phyloP scores from a whole-genome alignment of 1,140 invertebrate genomes.

The Panagrolaimus sp. region DNA sequence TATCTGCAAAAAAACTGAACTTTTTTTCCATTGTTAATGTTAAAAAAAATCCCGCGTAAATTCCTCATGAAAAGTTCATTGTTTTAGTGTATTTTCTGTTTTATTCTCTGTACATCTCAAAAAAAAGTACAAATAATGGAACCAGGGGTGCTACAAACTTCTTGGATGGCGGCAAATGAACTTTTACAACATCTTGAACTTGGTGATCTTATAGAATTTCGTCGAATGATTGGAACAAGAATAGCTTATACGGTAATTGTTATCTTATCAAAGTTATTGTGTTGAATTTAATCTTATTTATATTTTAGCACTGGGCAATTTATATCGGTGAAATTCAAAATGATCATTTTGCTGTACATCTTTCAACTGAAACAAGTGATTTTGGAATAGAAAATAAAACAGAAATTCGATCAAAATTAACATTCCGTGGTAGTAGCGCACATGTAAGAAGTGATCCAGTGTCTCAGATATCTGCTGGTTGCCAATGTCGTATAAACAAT shows the following conservation, averaged over 20 bases:
- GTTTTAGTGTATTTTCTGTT: too few relatives aligned
- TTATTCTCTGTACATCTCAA: too few relatives aligned
- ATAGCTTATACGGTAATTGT: not conserved
- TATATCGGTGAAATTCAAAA: not conserved
- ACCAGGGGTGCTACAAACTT: not conserved
- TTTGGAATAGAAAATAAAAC: not conserved
- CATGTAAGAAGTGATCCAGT: slow-evolving; percentile 3
- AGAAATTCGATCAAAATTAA: slow-evolving; percentile 3
- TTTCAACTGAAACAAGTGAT: slow-evolving; percentile 3
- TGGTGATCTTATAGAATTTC: slow-evolving; percentile 7
- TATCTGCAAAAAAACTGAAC: too few relatives aligned
- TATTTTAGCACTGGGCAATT: slow-evolving; percentile 1
- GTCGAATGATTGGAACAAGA: not conserved
- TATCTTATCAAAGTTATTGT: not conserved
- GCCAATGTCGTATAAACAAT: slow-evolving; percentile 6
- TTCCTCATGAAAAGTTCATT: too few relatives aligned
- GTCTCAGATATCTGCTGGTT: not conserved
- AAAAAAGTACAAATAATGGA: not conserved
- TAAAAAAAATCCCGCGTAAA: too few relatives aligned
- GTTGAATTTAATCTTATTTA: not conserved
- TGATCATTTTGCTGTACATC: not conserved
- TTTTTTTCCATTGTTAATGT: too few relatives aligned
- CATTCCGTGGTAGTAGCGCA: not conserved
- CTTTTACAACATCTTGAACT: not conserved
- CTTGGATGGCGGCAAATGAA: not conserved